A percentile compares a stretch with the other conserved stretches of the same genome.
Evolutionary conservation across 2,113 vertebrate species (phyloP).

Genomic region (Cygnus atratus): DNA sequence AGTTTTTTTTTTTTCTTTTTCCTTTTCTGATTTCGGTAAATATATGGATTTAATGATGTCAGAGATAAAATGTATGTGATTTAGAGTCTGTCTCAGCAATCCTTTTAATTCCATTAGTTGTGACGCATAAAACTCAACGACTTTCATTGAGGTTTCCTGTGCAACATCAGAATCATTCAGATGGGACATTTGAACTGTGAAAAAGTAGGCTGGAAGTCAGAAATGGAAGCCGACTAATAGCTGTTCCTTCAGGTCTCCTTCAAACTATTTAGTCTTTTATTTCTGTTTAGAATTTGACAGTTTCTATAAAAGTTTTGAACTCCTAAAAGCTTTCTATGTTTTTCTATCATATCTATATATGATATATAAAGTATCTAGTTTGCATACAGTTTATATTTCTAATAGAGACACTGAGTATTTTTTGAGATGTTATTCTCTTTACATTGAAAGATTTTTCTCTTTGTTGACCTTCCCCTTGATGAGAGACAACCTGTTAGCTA

Average conservation of each 20-base stretch:
- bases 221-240: not conserved
- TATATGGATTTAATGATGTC: not conserved
- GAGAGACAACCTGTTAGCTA: not conserved
- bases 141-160: not conserved
- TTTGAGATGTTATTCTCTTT: not conserved
- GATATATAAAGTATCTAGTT: not conserved
- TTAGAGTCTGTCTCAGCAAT: not conserved
- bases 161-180: not conserved
- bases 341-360: not conserved
- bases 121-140: not conserved
- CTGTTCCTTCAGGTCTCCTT: not conserved
- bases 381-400: not conserved
- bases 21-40: not conserved
- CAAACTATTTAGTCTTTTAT: not conserved
- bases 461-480: rapidly evolving
- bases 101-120: not conserved
- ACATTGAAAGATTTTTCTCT: not conserved
- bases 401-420: not conserved
- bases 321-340: not conserved
- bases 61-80: not conserved
- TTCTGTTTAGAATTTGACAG: not conserved
- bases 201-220: not conserved
- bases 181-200: not conserved
- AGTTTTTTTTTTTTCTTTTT: not conserved
- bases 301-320: not conserved